Evolutionary conservation across 2,113 vertebrate genomes (phyloP).

Genomic region (Phrynocephalus versicolor): DNA sequence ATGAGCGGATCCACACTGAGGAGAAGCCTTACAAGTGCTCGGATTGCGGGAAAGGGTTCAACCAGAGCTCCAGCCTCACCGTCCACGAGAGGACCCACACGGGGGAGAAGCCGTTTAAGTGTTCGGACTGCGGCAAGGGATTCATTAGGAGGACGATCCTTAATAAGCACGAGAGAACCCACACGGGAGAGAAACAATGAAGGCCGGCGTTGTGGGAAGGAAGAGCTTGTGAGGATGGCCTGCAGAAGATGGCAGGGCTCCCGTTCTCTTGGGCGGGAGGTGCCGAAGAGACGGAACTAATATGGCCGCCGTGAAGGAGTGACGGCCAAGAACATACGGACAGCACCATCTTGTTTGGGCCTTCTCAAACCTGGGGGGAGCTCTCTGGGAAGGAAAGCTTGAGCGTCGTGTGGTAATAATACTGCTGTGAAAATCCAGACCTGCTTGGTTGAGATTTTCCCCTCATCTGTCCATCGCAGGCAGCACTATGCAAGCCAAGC

Average conservation of each 20-base stretch:
- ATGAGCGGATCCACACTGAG: constrained; percentile 29
- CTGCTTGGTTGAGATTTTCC: background rate
- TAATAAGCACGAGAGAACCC: constrained; percentile 33
- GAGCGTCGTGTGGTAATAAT: background rate
- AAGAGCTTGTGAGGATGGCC: background rate
- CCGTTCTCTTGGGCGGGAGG: background rate
- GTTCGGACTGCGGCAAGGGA: constrained; percentile 18
- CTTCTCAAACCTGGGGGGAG: background rate
- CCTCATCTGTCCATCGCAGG: background rate
- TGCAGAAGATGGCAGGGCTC: background rate
- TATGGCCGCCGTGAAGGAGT: background rate
- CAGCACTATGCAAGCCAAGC: no score
- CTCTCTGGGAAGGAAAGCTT: background rate
- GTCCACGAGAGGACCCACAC: constrained; percentile 33
- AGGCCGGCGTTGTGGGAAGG: background rate
- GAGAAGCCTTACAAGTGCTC: constrained; percentile 36
- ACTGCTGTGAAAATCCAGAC: background rate
- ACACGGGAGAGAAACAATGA: constrained; percentile 7
- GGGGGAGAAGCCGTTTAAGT: constrained; percentile 21
- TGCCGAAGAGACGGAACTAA: background rate
- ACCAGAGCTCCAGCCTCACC: constrained; percentile 23
- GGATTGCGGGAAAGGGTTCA: constrained; percentile 28
- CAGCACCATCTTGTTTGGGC: background rate
- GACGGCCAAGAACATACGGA: background rate
- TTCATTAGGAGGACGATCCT: constrained; percentile 33